A percentile compares a stretch with the other conserved stretches of the same genome.
These are phyloP conservation scores for Lasioglossum baleicum DNA, from an alignment of 1,140 invertebrate species.

Conservation along the genomic window DNA sequence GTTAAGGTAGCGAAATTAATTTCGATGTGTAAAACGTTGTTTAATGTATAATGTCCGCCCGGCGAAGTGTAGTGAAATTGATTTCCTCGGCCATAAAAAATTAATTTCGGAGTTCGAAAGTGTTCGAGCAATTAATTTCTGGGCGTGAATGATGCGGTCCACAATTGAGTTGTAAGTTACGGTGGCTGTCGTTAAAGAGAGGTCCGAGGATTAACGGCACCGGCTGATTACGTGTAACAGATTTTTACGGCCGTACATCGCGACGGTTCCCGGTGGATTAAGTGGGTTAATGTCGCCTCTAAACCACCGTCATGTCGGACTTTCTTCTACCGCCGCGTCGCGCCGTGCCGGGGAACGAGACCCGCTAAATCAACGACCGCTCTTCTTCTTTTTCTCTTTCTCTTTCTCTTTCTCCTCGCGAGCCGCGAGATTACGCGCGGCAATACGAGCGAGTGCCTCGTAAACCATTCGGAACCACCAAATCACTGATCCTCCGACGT, in stretches of 20 bases:
- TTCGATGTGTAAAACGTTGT: no score
- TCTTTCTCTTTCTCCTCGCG: slow-evolving; percentile 2
- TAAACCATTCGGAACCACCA: slow-evolving; percentile 30
- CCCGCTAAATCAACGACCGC: slow-evolving; percentile 38
- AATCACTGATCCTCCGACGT: neutral
- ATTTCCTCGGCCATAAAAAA: no score
- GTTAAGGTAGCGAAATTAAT: no score
- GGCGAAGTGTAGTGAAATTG: no score
- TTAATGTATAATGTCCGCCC: no score
- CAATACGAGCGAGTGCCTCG: slow-evolving; percentile 29
- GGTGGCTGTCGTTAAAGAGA: neutral
- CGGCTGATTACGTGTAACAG: slow-evolving; percentile 29
- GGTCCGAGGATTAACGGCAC: neutral
- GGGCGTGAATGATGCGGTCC: no score
- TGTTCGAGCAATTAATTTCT: no score
- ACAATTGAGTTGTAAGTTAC: no score
- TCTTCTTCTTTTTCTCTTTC: neutral
- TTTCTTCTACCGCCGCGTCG: slow-evolving; percentile 29
- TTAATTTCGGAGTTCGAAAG: no score
- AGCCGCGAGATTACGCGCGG: slow-evolving; percentile 44
- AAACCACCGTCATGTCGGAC: neutral
- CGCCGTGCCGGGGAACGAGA: slow-evolving; percentile 32
- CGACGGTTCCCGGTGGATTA: slow-evolving; percentile 33
- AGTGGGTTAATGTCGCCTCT: slow-evolving; percentile 40
- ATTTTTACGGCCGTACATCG: slow-evolving; percentile 35